phyloP scores from a whole-genome alignment of 2,797 vertebrate species.

The Dallia pectoralis region DNA sequence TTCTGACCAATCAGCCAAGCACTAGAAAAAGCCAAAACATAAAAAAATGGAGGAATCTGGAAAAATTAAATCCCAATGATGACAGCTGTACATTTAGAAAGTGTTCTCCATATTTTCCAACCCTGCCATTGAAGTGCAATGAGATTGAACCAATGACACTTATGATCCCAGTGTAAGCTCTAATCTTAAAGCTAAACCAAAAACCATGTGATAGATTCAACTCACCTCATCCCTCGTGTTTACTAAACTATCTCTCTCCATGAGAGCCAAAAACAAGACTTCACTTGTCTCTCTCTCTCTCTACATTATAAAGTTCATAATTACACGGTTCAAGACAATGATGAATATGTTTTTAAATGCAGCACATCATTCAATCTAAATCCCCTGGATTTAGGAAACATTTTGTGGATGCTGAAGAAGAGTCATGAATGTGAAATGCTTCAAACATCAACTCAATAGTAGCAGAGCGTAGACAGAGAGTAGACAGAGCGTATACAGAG shows the following conservation, averaged over 20 bases:
- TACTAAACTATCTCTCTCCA: neutral
- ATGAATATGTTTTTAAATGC: conserved; percentile 14
- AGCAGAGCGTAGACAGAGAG: conserved; percentile 4
- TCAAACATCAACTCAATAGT: conserved; percentile 14
- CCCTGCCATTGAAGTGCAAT: neutral
- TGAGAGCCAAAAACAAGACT: conserved; percentile 21
- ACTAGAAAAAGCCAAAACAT: neutral
- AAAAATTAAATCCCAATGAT: neutral
- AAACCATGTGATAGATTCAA: neutral
- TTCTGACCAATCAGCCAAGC: neutral
- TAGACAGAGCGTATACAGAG: too few species aligned
- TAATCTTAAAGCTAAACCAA: neutral
- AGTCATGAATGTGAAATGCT: neutral
- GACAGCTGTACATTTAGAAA: neutral
- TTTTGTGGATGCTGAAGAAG: conserved; percentile 11
- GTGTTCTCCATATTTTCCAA: neutral
- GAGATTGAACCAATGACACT: neutral
- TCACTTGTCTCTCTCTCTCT: conserved; percentile 6
- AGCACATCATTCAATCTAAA: conserved; percentile 24
- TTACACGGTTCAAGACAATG: conserved; percentile 24
- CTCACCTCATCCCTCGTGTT: neutral
- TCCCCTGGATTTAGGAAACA: conserved; percentile 16
- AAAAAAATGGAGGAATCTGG: neutral
- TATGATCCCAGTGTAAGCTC: neutral
- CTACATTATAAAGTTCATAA: conserved; percentile 19